Conservation (phyloP, 2,797 vertebrate genomes). For the Karalla daura region DNA sequence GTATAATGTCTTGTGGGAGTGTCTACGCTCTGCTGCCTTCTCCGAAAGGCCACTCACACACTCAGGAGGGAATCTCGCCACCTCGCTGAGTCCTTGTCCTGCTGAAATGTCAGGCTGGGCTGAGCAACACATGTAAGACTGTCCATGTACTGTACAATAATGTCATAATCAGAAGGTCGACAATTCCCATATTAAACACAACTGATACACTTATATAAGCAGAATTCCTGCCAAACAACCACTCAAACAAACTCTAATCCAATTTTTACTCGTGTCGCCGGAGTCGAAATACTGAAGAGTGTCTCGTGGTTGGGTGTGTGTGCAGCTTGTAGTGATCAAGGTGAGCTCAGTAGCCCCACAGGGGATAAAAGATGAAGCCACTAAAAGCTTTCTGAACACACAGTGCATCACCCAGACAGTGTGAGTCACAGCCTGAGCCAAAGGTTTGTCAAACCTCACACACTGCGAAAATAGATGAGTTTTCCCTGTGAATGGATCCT, state of each 20-base stretch:
- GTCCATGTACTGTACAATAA: conserved; percentile 7
- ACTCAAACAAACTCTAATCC: conserved; percentile 9
- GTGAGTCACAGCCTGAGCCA: conserved; percentile 48
- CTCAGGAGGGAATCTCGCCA: neutral
- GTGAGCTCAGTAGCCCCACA: conserved; percentile 32
- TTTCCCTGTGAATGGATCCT: conserved; percentile 33
- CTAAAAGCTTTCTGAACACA: conserved; percentile 60
- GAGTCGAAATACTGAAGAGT: conserved; percentile 12
- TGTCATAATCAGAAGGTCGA: neutral
- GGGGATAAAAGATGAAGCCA: conserved; percentile 53
- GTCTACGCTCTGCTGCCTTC: conserved; percentile 5
- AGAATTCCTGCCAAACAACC: neutral
- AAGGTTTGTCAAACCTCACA: conserved; percentile 52
- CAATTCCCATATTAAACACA: neutral
- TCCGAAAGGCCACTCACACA: conserved; percentile 24
- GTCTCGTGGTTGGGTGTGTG: conserved; percentile 18
- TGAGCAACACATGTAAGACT: neutral
- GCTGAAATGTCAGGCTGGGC: conserved; percentile 18
- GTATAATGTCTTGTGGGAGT: conserved; percentile 27
- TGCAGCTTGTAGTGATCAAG: conserved; percentile 45
- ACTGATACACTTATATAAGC: neutral
- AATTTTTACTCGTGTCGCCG: conserved; percentile 2
- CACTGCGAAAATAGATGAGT: conserved; percentile 46
- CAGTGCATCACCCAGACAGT: conserved; percentile 46
- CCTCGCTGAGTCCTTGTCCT: conserved; percentile 8